Conservation (phyloP, 1,140 invertebrate species). For the honey bee (Apis mellifera) region Amel_HAv3.1 CM009945.2:2019501-2020000, state of each 20-base stretch:
- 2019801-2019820: too few species aligned
- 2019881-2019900: too few species aligned
- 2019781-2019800: too few species aligned
- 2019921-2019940: too few species aligned
- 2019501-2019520: neutral
- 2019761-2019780: neutral
- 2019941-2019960: too few species aligned
- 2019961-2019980: too few species aligned
- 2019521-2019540: neutral
- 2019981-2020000: too few species aligned
- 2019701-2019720: neutral
- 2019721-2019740: neutral
- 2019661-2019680: too few species aligned
- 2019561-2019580: neutral
- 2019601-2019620: neutral
- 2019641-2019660: neutral
- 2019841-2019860: too few species aligned
- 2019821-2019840: neutral
- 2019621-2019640: neutral
- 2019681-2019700: neutral
- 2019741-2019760: neutral
- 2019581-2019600: neutral
- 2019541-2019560: neutral
- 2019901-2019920: too few species aligned
- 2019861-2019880: too few species aligned